Percentiles rank a stretch among this genome's conserved stretches.
Conservation (phyloP, 2,113 vertebrate genomes). For the Climacteris rufus region DNA sequence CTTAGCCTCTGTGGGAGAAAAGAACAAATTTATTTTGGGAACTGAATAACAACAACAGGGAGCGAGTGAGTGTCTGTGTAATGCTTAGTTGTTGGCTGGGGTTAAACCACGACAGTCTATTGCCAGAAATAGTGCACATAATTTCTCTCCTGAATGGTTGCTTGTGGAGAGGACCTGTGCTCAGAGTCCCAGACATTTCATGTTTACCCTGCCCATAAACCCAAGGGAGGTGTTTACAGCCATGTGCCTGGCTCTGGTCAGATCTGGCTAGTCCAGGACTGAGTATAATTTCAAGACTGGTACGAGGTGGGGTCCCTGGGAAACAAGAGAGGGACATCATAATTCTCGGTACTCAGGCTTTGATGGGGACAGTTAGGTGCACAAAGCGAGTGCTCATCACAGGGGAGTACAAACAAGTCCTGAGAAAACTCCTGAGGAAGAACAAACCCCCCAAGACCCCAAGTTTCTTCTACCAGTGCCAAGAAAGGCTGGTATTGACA, state of each 20-base stretch:
- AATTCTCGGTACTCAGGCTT: background rate
- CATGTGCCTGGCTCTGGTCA: background rate
- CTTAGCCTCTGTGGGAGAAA: background rate
- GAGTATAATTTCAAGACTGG: background rate
- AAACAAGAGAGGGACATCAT: background rate
- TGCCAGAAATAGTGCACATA: background rate
- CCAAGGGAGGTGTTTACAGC: background rate
- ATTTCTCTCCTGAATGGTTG: background rate
- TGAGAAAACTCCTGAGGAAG: background rate
- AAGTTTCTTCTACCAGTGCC: background rate
- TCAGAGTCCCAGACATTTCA: background rate
- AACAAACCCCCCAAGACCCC: background rate
- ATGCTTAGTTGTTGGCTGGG: background rate
- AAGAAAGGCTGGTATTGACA: background rate
- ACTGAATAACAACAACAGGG: background rate
- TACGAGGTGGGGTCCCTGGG: background rate
- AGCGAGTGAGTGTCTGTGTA: background rate
- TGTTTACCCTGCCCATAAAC: fast-evolving
- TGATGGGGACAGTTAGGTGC: background rate
- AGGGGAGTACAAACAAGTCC: background rate
- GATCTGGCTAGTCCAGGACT: background rate
- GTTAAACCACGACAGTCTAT: background rate
- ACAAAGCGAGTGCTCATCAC: background rate
- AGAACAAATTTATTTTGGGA: constrained; percentile 1
- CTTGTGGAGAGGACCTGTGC: background rate